A percentile compares a stretch with the other conserved stretches of the same genome.
phyloP scores from a whole-genome alignment of 2,797 vertebrate species.

The Amniataba percoides region DNA sequence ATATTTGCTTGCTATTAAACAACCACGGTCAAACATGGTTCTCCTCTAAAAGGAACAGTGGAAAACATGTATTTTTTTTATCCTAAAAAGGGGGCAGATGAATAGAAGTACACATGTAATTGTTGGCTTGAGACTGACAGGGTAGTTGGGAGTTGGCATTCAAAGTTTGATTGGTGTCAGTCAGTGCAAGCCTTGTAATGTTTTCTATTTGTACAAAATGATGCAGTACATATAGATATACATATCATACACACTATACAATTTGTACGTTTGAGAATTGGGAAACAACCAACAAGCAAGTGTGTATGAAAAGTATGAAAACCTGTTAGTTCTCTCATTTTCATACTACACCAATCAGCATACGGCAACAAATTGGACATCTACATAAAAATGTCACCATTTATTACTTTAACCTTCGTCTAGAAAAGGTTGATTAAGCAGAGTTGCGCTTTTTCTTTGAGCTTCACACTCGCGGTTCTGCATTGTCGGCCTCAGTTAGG shows the following conservation, averaged over 20 bases:
- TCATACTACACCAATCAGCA: not conserved
- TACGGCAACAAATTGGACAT: constrained; percentile 22
- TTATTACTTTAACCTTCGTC: constrained; percentile 31
- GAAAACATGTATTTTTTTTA: not conserved
- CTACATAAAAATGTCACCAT: constrained; percentile 19
- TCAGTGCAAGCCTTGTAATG: not conserved
- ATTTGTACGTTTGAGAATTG: not conserved
- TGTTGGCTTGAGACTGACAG: not conserved
- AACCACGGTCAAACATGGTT: not conserved
- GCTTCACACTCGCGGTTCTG: constrained; percentile 22
- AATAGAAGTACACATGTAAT: not conserved
- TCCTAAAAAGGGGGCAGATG: not conserved
- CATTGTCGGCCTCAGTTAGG: constrained; percentile 21
- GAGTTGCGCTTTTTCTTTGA: constrained; percentile 8
- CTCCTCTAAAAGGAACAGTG: not conserved
- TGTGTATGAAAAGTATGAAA: not conserved
- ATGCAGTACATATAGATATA: too few species aligned
- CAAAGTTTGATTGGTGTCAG: not conserved
- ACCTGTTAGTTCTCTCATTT: not conserved
- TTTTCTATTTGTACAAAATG: not conserved
- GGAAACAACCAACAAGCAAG: not conserved
- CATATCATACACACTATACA: not conserved
- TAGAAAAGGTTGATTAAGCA: constrained; percentile 24
- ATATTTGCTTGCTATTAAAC: not conserved
- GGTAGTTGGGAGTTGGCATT: not conserved